Evolutionary conservation across 2,888 invertebrate species (phyloP).

Genomic region (Spisula solida): DNA sequence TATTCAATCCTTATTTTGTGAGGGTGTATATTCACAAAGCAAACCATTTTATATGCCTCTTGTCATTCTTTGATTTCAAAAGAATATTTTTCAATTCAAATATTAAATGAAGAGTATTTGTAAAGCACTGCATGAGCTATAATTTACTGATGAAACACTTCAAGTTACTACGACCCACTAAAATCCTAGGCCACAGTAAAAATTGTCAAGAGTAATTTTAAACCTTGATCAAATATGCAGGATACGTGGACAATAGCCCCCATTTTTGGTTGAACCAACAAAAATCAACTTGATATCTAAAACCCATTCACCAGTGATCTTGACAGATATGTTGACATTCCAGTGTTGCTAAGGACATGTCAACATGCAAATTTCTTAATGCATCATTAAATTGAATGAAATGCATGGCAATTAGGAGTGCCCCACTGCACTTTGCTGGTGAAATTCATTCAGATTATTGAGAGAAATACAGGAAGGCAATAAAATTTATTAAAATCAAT

Average conservation of each 20-base stretch:
- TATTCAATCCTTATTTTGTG: slow-evolving; percentile 1
- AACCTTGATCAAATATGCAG: background rate
- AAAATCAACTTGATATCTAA: background rate
- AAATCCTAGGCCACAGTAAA: background rate
- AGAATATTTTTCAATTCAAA: slow-evolving; percentile 12
- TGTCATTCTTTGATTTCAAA: background rate
- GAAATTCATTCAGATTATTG: background rate
- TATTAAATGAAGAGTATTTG: background rate
- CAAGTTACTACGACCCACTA: background rate
- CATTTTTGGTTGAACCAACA: slow-evolving; percentile 3
- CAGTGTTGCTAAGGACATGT: background rate
- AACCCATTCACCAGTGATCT: background rate
- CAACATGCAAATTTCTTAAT: background rate
- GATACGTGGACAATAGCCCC: background rate
- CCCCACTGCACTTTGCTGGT: background rate
- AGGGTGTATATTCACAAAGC: background rate
- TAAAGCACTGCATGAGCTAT: background rate
- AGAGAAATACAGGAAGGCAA: slow-evolving; percentile 17
- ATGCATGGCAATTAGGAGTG: background rate
- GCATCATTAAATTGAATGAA: background rate
- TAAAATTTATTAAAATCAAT: background rate
- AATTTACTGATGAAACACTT: slow-evolving; percentile 6
- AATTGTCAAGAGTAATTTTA: background rate
- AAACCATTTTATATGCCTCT: background rate
- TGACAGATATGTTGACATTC: slow-evolving; percentile 20